These are phyloP conservation scores for Nyctereutes procyonoides DNA, from an alignment of 2,113 vertebrate genomes.

Conservation along the genomic window DNA sequence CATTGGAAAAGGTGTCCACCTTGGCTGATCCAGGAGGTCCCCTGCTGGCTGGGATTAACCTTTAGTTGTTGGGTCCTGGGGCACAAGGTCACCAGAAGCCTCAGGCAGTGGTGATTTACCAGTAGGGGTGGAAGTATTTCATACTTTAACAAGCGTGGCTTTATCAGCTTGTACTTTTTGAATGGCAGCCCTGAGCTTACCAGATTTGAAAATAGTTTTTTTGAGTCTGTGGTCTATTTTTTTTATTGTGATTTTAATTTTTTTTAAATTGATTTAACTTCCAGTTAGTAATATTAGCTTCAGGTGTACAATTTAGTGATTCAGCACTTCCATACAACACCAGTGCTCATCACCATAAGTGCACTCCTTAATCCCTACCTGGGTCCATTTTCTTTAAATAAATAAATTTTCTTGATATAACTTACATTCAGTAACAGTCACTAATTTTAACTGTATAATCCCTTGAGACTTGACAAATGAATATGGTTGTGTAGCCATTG, in stretches of 20 bases:
- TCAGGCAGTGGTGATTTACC: not conserved
- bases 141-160: not conserved
- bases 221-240: not conserved
- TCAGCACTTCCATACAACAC: not conserved
- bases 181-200: not conserved
- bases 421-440: not conserved
- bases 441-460: not conserved
- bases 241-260: not conserved
- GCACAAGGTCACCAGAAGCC: not conserved
- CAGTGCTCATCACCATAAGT: not conserved
- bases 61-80: not conserved
- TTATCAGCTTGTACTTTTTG: not conserved
- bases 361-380: not conserved
- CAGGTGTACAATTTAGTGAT: not conserved
- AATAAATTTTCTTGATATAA: not conserved
- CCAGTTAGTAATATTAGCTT: not conserved
- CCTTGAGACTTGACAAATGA: not conserved
- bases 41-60: not conserved
- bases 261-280: not conserved
- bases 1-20: not conserved
- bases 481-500: accelerated
- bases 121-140: not conserved
- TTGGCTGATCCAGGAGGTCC: no score
- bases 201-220: not conserved
- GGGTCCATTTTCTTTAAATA: not conserved